Percentiles rank a stretch among this genome's conserved stretches.
Conservation (phyloP, 2,113 vertebrate genomes). For the Phaethornis superciliosus region DNA sequence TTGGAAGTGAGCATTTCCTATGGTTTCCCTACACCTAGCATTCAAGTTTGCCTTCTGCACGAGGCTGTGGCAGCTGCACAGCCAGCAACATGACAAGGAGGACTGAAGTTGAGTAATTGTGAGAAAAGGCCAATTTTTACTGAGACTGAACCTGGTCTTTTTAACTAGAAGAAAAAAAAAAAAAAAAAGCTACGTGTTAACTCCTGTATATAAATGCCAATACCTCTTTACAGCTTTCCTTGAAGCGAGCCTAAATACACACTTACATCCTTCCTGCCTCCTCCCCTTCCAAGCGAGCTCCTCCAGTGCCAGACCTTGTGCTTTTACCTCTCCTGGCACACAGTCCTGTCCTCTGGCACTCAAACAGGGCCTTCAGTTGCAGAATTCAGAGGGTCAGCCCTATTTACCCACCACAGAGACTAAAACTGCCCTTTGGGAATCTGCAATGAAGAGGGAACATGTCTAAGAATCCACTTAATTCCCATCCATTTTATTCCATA, state of each 20-base stretch:
- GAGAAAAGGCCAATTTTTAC: not conserved
- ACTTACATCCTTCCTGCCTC: conserved; percentile 42
- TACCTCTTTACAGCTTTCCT: conserved; percentile 12
- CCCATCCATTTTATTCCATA: not conserved
- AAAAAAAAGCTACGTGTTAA: not conserved
- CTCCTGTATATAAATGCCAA: not conserved
- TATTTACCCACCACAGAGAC: not conserved
- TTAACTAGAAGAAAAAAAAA: not conserved
- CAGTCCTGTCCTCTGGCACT: not conserved
- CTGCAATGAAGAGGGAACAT: not conserved
- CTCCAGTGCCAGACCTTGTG: conserved; percentile 3
- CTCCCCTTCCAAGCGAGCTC: not conserved
- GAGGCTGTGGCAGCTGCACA: not conserved
- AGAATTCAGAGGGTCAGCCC: not conserved
- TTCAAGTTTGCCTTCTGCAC: not conserved
- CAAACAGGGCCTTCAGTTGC: not conserved
- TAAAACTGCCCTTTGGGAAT: not conserved
- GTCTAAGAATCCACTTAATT: not conserved
- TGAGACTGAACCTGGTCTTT: not conserved
- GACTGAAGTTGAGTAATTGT: not conserved
- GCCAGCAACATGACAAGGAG: rapidly evolving
- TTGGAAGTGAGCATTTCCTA: conserved; percentile 12
- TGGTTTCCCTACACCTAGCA: not conserved
- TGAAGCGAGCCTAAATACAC: conserved; percentile 8
- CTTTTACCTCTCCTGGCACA: conserved; percentile 1